Percentiles rank a stretch among this genome's conserved stretches.
These are phyloP conservation scores for Cosmia trapezina DNA, from an alignment of 2,888 invertebrate genomes.

Conservation along the genomic window DNA sequence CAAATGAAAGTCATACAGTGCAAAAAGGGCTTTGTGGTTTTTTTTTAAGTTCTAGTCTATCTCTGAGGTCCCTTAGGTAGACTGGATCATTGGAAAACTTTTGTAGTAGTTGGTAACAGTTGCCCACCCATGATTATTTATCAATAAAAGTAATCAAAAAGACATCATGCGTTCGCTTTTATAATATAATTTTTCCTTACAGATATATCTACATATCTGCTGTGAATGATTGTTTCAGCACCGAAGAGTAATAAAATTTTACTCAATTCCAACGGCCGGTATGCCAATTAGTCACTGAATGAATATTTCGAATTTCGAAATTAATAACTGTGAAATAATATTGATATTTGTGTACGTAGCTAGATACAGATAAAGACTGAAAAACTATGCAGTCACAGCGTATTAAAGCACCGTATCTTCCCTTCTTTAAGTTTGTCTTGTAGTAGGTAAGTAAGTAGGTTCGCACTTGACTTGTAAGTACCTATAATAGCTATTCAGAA, in stretches of 20 bases:
- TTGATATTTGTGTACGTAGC: slow-evolving; percentile 18
- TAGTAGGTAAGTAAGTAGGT: neutral
- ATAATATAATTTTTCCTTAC: neutral
- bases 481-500: slow-evolving; percentile 6
- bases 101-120: neutral
- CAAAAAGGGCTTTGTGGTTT: neutral
- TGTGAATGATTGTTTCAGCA: slow-evolving; percentile 42
- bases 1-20: neutral
- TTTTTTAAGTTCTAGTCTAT: neutral
- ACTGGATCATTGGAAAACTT: slow-evolving; percentile 4
- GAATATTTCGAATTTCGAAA: slow-evolving; percentile 45
- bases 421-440: neutral
- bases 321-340: slow-evolving; percentile 25
- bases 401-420: neutral
- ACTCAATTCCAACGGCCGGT: slow-evolving; percentile 40
- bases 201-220: slow-evolving; percentile 9
- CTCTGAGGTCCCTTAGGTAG: neutral
- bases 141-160: slow-evolving; percentile 6
- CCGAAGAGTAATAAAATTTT: slow-evolving; percentile 46
- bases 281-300: slow-evolving; percentile 45
- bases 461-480: slow-evolving; percentile 19
- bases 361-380: neutral
- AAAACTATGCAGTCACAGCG: neutral
- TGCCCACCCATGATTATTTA: too few relatives aligned
- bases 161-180: neutral